Evolutionary conservation across 2,113 vertebrate species (phyloP).

Genomic region (Glareola pratincola): DNA sequence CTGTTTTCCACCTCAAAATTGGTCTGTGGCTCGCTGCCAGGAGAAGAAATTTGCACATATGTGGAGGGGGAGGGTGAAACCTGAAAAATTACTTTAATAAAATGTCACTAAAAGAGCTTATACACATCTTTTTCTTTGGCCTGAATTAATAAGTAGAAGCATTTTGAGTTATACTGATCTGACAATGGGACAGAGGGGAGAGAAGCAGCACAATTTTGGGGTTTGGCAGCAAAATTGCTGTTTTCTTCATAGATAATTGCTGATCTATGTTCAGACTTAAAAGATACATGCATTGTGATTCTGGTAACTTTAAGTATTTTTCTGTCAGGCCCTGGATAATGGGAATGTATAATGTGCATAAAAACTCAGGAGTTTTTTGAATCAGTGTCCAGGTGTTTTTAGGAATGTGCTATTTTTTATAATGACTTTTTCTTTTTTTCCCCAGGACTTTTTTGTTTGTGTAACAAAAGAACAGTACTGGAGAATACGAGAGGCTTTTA

Average conservation of each 20-base stretch:
- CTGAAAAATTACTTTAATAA: conserved; percentile 53
- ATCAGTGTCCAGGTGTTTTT: background rate
- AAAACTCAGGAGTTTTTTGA: background rate
- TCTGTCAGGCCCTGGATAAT: background rate
- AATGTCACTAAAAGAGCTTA: conserved; percentile 8
- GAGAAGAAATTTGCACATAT: background rate
- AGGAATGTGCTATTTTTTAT: background rate
- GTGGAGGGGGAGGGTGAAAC: background rate
- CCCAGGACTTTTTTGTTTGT: background rate
- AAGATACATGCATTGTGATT: background rate
- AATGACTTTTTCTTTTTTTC: rapidly evolving
- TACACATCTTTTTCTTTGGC: background rate
- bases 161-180: background rate
- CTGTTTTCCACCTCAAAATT: conserved; percentile 12
- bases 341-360: background rate
- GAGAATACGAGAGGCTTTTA: background rate
- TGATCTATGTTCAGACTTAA: background rate
- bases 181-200: background rate
- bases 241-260: background rate
- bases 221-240: background rate
- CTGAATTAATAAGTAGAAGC: background rate
- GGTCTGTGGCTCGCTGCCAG: conserved; percentile 15
- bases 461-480: background rate
- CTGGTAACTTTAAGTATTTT: background rate
- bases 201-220: background rate